phyloP scores from a whole-genome alignment of 92 coral and sea anemone species.

The Epizoanthus illoricatus region DNA sequence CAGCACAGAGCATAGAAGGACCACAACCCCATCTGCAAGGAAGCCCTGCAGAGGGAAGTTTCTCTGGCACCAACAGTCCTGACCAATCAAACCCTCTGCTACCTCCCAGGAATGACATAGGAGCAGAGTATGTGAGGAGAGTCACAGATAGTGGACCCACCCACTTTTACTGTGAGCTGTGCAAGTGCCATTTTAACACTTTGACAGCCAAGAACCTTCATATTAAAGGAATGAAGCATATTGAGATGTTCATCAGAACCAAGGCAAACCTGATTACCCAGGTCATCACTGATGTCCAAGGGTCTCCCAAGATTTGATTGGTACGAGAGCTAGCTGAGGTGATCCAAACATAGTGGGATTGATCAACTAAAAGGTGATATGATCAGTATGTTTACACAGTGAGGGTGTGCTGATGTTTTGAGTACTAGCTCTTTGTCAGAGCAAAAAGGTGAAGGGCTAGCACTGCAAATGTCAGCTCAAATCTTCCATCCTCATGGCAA shows the following conservation, averaged over 20 bases:
- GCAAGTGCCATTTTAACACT: slow-evolving; percentile 85
- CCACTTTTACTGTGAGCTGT: slow-evolving; percentile 82
- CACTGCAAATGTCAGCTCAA: too few species aligned
- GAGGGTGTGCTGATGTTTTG: too few species aligned
- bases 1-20: too few species aligned
- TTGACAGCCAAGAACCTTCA: slow-evolving; percentile 90
- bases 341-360: too few species aligned
- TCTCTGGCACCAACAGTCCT: slow-evolving; percentile 1
- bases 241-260: slow-evolving; percentile 85
- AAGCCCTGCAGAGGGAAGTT: not conserved
- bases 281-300: slow-evolving; percentile 51
- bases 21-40: not conserved
- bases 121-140: slow-evolving; percentile 81
- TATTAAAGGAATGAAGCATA: slow-evolving; percentile 87
- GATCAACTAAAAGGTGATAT: too few species aligned
- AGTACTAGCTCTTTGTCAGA: too few species aligned
- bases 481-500: too few species aligned
- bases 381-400: too few species aligned
- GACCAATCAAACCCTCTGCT: slow-evolving; percentile 19
- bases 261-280: slow-evolving; percentile 78
- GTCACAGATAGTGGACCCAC: slow-evolving; percentile 58
- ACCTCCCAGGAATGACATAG: slow-evolving; percentile 71
- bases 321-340: not conserved
- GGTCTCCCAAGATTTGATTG: slow-evolving; percentile 17
- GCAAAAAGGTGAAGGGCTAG: too few species aligned